Percentiles rank a stretch among this genome's conserved stretches.
phyloP scores from a whole-genome alignment of 1,140 invertebrate species.

The Lepidurus packardi region DNA sequence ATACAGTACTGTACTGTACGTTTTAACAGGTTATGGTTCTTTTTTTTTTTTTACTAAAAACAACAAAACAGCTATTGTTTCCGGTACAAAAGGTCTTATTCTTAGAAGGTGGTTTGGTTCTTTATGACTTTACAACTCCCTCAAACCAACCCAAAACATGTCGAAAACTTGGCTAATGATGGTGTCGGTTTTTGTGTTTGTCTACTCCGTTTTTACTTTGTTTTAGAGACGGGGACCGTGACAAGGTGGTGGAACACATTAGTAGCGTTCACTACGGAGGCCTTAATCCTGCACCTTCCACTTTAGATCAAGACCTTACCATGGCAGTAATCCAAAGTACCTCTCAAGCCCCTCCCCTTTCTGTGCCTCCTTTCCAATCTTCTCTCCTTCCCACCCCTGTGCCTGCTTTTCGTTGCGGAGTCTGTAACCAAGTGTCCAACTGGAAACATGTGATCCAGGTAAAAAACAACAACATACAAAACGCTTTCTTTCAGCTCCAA shows the following conservation, averaged over 20 bases:
- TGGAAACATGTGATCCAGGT: constrained; percentile 76
- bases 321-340: neutral
- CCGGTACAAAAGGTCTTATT: too few relatives aligned
- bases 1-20: too few relatives aligned
- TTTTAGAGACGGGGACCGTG: constrained; percentile 32
- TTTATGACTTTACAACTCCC: neutral
- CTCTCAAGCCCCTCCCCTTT: neutral
- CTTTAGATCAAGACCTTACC: constrained; percentile 1
- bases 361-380: constrained; percentile 26
- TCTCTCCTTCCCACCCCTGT: constrained; percentile 23
- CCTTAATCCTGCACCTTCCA: constrained; percentile 26
- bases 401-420: constrained; percentile 59
- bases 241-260: constrained; percentile 34
- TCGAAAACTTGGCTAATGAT: neutral
- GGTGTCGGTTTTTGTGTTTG: neutral
- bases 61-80: too few relatives aligned
- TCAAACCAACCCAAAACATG: neutral
- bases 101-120: neutral
- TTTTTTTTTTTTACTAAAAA: too few relatives aligned
- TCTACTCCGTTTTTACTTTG: neutral
- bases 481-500: too few relatives aligned
- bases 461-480: constrained; percentile 37
- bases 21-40: too few relatives aligned
- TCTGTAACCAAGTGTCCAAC: constrained; percentile 67
- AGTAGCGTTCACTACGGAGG: constrained; percentile 32